A percentile compares a stretch with the other conserved stretches of the same genome.
phyloP scores from a whole-genome alignment of 2,113 vertebrate genomes.

The Pithys albifrons region DNA sequence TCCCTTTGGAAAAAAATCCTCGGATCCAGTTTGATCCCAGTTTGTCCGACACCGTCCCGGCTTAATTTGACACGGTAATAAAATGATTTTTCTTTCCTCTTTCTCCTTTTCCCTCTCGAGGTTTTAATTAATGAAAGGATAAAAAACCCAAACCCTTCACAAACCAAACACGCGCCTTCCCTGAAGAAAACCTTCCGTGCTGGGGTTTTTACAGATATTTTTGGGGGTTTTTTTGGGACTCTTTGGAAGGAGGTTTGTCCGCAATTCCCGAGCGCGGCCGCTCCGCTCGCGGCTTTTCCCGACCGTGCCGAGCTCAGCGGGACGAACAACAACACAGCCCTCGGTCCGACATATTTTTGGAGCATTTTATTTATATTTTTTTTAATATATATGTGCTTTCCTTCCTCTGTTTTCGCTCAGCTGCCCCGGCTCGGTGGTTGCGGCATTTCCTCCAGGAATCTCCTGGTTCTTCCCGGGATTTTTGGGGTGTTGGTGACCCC shows the following conservation, averaged over 20 bases:
- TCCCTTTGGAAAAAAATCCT: conserved; percentile 21
- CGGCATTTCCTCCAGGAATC: not conserved
- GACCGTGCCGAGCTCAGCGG: rapidly evolving
- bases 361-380: rapidly evolving
- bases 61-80: not conserved
- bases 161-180: not conserved
- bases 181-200: not conserved
- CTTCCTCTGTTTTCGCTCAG: rapidly evolving
- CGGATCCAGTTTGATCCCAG: not conserved
- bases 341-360: not conserved
- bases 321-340: rapidly evolving
- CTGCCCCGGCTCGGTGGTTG: not conserved
- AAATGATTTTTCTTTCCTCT: not conserved
- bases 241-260: not conserved
- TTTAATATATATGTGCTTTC: not conserved
- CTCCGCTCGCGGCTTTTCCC: rapidly evolving
- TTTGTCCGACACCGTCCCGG: not conserved
- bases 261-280: rapidly evolving
- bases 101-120: not conserved
- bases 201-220: not conserved
- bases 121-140: not conserved
- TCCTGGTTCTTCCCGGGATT: rapidly evolving
- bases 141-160: not conserved
- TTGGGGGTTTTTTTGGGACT: not conserved
- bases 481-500: not conserved